These are phyloP conservation scores for Cheilosia vernalis DNA, from an alignment of 2,888 invertebrate species.

Conservation along the genomic window DNA sequence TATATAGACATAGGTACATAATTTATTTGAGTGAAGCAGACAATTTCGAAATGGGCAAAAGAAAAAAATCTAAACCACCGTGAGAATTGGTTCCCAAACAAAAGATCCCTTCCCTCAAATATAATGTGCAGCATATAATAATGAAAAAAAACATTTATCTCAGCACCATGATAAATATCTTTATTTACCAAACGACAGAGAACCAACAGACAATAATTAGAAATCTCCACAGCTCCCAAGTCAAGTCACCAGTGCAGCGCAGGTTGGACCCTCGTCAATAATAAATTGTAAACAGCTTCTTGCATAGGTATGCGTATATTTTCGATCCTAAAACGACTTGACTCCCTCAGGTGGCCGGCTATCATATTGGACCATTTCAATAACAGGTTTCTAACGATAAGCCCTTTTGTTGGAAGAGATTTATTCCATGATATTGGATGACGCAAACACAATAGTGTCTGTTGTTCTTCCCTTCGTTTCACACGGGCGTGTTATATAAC, in stretches of 20 bases:
- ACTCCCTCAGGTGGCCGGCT: constrained; percentile 17
- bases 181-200: not conserved
- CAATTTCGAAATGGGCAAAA: too few relatives aligned
- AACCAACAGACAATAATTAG: constrained; percentile 1
- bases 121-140: not conserved
- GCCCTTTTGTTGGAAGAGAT: constrained; percentile 27
- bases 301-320: not conserved
- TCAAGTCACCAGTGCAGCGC: constrained; percentile 21
- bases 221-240: not conserved
- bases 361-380: constrained; percentile 3
- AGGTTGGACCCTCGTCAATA: constrained; percentile 44
- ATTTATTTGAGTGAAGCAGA: too few relatives aligned
- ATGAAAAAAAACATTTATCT: not conserved
- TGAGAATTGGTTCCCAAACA: not conserved
- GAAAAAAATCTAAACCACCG: too few relatives aligned
- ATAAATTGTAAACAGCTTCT: constrained; percentile 1
- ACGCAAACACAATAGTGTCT: constrained; percentile 23
- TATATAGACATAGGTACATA: too few relatives aligned
- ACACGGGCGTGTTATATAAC: constrained; percentile 35
- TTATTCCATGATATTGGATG: constrained; percentile 24
- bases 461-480: constrained; percentile 21
- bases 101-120: not conserved
- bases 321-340: constrained; percentile 16
- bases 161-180: not conserved
- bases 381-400: constrained; percentile 33